These are phyloP conservation scores for Patella vulgata DNA, from an alignment of 1,140 invertebrate species.

Conservation along the genomic window DNA sequence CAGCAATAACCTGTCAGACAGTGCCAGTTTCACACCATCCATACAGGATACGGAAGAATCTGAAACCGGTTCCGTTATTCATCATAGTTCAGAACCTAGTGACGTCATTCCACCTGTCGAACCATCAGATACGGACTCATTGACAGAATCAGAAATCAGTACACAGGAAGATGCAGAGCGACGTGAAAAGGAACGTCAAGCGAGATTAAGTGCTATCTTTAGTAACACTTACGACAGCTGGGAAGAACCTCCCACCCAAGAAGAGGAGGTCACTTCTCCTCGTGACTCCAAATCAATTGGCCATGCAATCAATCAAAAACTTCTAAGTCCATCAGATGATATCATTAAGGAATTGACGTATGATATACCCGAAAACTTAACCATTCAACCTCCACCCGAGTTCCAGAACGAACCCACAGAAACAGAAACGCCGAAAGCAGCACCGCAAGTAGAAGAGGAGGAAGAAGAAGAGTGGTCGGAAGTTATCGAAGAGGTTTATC, in stretches of 20 bases:
- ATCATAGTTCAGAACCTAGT: not conserved
- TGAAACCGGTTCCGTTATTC: slow-evolving; percentile 33
- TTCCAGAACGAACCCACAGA: slow-evolving; percentile 36
- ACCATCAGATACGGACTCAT: not conserved
- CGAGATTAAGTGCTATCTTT: not conserved
- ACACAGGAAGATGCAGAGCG: not conserved
- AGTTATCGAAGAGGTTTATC: slow-evolving; percentile 35
- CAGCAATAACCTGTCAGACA: not conserved
- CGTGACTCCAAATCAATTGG: not conserved
- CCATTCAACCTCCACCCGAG: slow-evolving; percentile 45
- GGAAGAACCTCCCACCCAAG: too few species aligned
- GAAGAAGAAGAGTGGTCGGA: slow-evolving; percentile 31
- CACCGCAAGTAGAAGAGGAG: slow-evolving; percentile 14
- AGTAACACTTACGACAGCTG: too few species aligned
- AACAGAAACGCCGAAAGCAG: not conserved
- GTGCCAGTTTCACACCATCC: slow-evolving; percentile 5
- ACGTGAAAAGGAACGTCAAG: not conserved
- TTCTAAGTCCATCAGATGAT: not conserved
- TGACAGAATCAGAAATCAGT: not conserved
- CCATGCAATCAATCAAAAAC: slow-evolving; percentile 1
- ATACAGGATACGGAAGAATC: slow-evolving; percentile 26
- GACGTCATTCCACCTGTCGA: not conserved
- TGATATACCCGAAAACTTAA: slow-evolving; percentile 34
- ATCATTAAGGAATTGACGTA: slow-evolving; percentile 45
- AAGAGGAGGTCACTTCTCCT: too few species aligned